Evolutionary conservation across 2,888 invertebrate genomes (phyloP).

Genomic region (Choristoneura rosaceana): DNA sequence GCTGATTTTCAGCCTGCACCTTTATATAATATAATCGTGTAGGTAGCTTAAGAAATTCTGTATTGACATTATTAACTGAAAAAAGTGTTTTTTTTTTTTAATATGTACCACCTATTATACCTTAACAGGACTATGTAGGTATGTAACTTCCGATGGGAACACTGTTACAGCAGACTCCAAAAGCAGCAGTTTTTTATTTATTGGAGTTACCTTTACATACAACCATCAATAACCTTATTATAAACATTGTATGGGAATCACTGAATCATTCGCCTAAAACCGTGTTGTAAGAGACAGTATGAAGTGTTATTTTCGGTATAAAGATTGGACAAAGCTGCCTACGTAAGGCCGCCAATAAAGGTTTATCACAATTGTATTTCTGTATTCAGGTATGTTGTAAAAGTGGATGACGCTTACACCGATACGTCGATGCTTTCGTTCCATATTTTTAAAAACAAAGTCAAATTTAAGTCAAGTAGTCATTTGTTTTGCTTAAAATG

Average conservation of each 20-base stretch:
- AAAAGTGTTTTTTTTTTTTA: too few relatives aligned
- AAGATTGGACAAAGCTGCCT: slow-evolving; percentile 55
- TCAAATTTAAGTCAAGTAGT: too few relatives aligned
- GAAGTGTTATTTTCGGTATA: slow-evolving; percentile 57
- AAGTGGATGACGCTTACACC: slow-evolving; percentile 55
- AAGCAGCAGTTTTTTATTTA: not conserved
- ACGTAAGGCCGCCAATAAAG: slow-evolving; percentile 66
- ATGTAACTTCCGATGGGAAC: too few relatives aligned
- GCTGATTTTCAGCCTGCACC: too few relatives aligned
- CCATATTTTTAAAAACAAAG: not conserved
- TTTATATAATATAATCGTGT: too few relatives aligned
- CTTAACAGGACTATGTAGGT: too few relatives aligned
- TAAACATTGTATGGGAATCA: not conserved
- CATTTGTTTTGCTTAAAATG: too few relatives aligned
- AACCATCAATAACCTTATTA: not conserved
- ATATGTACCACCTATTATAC: too few relatives aligned
- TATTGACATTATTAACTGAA: too few relatives aligned
- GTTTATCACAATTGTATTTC: slow-evolving; percentile 72
- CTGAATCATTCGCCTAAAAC: slow-evolving; percentile 6
- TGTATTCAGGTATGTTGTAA: slow-evolving; percentile 65
- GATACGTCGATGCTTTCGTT: slow-evolving; percentile 32
- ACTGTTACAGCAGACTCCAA: not conserved
- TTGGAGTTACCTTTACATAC: not conserved
- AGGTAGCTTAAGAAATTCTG: too few relatives aligned
- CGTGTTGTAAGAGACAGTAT: slow-evolving; percentile 38